These are phyloP conservation scores for Germaria angustata DNA, from an alignment of 2,888 invertebrate genomes.

Conservation along the genomic window DNA sequence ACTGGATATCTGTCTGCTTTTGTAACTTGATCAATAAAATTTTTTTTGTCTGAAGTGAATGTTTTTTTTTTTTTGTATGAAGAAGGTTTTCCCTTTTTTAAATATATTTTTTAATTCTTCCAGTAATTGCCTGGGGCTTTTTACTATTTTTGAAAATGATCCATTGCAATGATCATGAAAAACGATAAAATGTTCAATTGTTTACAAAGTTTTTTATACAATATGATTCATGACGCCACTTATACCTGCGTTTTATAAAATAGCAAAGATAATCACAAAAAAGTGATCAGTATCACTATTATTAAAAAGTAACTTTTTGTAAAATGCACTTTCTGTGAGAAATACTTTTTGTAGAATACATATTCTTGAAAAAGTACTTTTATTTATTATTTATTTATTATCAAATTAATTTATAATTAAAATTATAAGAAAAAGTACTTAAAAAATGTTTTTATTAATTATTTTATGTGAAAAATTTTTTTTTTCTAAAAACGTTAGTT, in stretches of 20 bases:
- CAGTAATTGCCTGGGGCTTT: conserved; percentile 39
- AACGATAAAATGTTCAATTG: background rate
- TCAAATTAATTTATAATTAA: no score
- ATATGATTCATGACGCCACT: background rate
- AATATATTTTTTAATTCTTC: conserved; percentile 34
- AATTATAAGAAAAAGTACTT: no score
- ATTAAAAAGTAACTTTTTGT: background rate
- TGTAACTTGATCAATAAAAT: conserved; percentile 8
- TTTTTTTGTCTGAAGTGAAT: background rate
- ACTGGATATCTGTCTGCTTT: background rate
- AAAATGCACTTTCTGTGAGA: background rate
- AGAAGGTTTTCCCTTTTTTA: background rate
- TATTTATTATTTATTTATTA: no score
- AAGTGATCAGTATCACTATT: background rate
- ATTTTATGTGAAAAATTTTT: no score
- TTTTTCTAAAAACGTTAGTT: no score
- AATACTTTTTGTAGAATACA: background rate
- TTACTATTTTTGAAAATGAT: background rate
- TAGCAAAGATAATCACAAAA: no score
- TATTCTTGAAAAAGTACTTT: no score
- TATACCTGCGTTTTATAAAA: background rate
- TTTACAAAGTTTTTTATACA: background rate
- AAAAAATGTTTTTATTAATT: no score
- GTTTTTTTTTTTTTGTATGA: conserved; percentile 41
- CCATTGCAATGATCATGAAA: background rate